A percentile compares a stretch with the other conserved stretches of the same genome.
These are phyloP conservation scores for Felis chaus DNA, from an alignment of 2,113 vertebrate genomes.

Conservation along the genomic window DNA sequence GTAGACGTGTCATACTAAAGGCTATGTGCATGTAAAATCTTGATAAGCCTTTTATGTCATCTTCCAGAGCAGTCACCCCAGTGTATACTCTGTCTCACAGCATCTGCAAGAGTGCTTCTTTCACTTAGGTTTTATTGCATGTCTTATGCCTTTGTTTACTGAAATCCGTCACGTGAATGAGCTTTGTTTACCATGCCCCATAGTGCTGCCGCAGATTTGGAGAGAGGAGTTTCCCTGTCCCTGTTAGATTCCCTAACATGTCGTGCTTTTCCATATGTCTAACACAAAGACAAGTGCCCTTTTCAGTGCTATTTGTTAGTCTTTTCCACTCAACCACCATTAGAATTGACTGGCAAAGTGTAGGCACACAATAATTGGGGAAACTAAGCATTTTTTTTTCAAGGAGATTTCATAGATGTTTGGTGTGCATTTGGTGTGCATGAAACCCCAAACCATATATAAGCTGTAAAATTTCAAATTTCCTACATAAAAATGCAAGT, in stretches of 20 bases:
- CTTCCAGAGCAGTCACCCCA: not conserved
- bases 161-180: fast-evolving
- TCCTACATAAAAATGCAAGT: not conserved
- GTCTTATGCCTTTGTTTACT: not conserved
- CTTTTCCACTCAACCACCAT: not conserved
- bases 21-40: not conserved
- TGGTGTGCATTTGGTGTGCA: not conserved
- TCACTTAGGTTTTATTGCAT: not conserved
- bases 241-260: not conserved
- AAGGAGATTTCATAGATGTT: constrained; percentile 32
- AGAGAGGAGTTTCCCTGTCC: not conserved
- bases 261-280: not conserved
- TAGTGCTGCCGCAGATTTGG: fast-evolving
- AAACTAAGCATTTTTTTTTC: not conserved
- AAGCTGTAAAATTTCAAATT: constrained; percentile 28
- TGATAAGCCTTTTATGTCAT: not conserved
- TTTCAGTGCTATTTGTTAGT: not conserved
- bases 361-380: not conserved
- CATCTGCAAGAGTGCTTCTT: not conserved
- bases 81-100: not conserved
- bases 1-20: not conserved
- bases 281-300: not conserved
- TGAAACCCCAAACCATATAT: not conserved
- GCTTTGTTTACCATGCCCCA: not conserved
- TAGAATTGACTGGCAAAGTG: not conserved